Percentiles rank a stretch among this genome's conserved stretches.
Evolutionary conservation across 2,888 invertebrate species (phyloP).

Genomic region (Eilema sororculum): DNA sequence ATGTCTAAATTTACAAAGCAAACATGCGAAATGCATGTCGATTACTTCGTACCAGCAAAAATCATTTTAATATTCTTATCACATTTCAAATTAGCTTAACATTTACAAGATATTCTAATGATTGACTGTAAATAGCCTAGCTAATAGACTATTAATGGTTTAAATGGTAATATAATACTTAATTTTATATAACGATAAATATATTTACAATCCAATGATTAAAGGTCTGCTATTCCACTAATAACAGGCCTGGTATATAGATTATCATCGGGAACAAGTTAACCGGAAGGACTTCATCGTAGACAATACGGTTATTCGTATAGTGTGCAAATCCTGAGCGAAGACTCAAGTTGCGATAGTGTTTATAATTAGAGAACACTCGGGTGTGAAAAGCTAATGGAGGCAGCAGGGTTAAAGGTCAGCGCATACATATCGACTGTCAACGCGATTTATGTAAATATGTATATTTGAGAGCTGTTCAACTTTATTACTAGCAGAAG

Average conservation of each 20-base stretch:
- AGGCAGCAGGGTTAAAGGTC: constrained; percentile 49
- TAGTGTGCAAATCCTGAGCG: constrained; percentile 63
- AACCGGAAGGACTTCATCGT: constrained; percentile 69
- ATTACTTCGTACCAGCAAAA: background rate
- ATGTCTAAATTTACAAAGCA: background rate
- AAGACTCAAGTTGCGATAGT: constrained; percentile 63
- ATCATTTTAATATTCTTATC: background rate
- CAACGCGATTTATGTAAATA: background rate
- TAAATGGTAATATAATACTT: too few relatives aligned
- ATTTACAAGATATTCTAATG: background rate
- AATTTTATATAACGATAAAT: too few relatives aligned
- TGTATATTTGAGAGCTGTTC: background rate
- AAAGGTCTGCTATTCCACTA: constrained; percentile 37
- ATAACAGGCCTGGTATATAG: constrained; percentile 56
- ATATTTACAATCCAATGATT: constrained; percentile 4
- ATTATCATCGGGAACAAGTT: constrained; percentile 69
- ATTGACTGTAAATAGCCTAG: background rate
- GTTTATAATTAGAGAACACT: constrained; percentile 79
- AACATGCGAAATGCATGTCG: background rate
- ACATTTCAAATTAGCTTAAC: background rate
- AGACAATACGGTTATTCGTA: constrained; percentile 69
- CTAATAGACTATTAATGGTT: background rate
- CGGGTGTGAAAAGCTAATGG: constrained; percentile 49
- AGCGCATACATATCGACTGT: background rate
- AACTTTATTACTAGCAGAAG: too few relatives aligned